phyloP scores from a whole-genome alignment of 2,797 vertebrate genomes.

The Lepilemur ruficaudatus region DNA sequence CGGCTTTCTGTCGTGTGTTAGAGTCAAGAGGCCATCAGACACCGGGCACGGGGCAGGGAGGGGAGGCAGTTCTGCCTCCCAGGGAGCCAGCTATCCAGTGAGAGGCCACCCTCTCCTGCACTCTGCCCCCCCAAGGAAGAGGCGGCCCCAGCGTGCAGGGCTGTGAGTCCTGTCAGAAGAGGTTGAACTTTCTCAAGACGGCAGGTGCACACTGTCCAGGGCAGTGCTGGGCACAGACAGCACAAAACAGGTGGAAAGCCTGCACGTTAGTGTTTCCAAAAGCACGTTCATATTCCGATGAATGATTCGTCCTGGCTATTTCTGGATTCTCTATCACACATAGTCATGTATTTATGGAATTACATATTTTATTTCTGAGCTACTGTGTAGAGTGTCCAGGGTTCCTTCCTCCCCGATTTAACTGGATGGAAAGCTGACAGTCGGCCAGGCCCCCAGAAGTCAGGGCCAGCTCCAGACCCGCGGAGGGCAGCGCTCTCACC shows the following conservation, averaged over 20 bases:
- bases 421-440: background rate
- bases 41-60: rapidly evolving
- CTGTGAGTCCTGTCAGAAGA: too few species aligned
- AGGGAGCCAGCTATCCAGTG: background rate
- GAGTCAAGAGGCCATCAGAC: background rate
- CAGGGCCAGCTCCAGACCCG: background rate
- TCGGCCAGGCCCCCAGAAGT: too few species aligned
- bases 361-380: background rate
- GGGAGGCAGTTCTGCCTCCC: background rate
- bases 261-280: background rate
- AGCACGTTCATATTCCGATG: background rate
- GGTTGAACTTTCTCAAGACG: background rate
- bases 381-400: background rate
- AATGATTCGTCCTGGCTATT: background rate
- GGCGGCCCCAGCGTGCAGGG: background rate
- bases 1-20: background rate
- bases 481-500: background rate
- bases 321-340: background rate
- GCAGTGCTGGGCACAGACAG: background rate
- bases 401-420: background rate
- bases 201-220: background rate
- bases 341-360: background rate
- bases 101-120: background rate
- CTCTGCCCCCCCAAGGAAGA: background rate
- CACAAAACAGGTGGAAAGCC: background rate